Base-by-base conservation (phyloP, 1,140 invertebrate species). In the Drosophila guanche region DNA sequence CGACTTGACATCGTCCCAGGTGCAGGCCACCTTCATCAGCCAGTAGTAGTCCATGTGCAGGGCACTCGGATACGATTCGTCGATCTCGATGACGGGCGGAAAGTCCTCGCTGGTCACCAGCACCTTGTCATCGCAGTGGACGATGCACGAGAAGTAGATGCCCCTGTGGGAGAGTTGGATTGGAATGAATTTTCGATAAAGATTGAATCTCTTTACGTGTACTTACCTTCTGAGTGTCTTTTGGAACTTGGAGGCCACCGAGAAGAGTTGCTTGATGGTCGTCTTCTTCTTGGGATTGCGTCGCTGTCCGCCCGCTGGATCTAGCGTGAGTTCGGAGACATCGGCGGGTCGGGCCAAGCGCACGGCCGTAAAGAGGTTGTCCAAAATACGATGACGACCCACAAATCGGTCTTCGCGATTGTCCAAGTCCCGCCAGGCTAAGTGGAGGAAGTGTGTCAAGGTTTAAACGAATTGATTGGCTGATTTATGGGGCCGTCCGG, bases 11-110 rank as follows among this genome's bases (percentile, higher is more conserved):
- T 99, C 98, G 68, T 98, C 97, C 98, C 98, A 99, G 0, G 96
- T 97, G 90, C 97, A 98, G 0, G 97, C 96, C 12, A 99, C 96
- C 94, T 99, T 99, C 95, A 99, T 97, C 2, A 99, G 93, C 98
- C 98, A 99, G 92, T 99, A 96, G 91, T 98, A 97, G 92, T 99
- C 98, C 62, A 95, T 95, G 89, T 98, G 95, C 27, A 99, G 95
- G 69, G 96, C 96, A 69, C 95, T 96, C 22, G 97, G 96, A 91
- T 97, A 99, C 14, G 96, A 97, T 92, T 99, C 98, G 91, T 99
- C 98, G 12, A 99, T 95, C 93, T 99, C 97, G 73, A 99, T 96
- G 29, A 98, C 97, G 3, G 98, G 98, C 42, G 99, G 92, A 91
- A 97, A 97, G 75, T 99, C 98, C 92, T 99, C 98, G 86, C 97